Base-by-base conservation (phyloP, 2,888 invertebrate genomes). In the Poecilus cupreus region DNA sequence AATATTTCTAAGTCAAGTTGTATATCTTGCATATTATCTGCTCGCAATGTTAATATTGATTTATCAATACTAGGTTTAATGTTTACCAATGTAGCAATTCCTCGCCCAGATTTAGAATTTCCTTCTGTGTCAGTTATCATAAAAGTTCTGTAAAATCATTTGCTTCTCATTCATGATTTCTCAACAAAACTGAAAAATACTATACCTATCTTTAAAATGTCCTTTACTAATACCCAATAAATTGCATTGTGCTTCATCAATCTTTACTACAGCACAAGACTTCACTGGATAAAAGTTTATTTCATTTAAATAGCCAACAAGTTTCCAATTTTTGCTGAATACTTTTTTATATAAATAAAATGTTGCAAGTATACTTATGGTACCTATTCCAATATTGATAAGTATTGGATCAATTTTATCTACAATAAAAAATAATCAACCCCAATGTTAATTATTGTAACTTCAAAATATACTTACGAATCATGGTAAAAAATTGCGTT, bases 261-360 rank as follows among this genome's bases (percentile, higher is more conserved):
- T 18, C 32, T 51, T 51, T 32, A 75, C 51, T 1, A 51, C 51
- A 51, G 18, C 75, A 51, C 75, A 75, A 18, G 75, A 75, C 24
- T 75, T 75, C 0, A 75, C 26, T 2, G 75, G 75, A 32, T 51
- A 75, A 51, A 75, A 75, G 16, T 51, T 51, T 24, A 75, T 75
- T 51, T 75, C 49, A 13, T 11, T 26, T 26, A 75, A 51, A 75
- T 75, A 51, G 6, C 75, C 75, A 26, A 75, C 75, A 32, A 16
- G 26, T 51, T 51, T 51, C 75, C 75, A 75, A 51, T 75, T 75
- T 75, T 72, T 72, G 22, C n/a, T 46, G n/a, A 26, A 51, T 22
- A 32, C 1, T 26, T 26, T 49, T 54, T 51, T 75, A 54, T 75
- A 75, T 11, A 49, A 13, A 51, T 51, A 51, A 75, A 32, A 32